A percentile compares a stretch with the other conserved stretches of the same genome.
These are phyloP conservation scores for Cyprinodon tularosa DNA, from an alignment of 2,113 vertebrate genomes.

Conservation along the genomic window DNA sequence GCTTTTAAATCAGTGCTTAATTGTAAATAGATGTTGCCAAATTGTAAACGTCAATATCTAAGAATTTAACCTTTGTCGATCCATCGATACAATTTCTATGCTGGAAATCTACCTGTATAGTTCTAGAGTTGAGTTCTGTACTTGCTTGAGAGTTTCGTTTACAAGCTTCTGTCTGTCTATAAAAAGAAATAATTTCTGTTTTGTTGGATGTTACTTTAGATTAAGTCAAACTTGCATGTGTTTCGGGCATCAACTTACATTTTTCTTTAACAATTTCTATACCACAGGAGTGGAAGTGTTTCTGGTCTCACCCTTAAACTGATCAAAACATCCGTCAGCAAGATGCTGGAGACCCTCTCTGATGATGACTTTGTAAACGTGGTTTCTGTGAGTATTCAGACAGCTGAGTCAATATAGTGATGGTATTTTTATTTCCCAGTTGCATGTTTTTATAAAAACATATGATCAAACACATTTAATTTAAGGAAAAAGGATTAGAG, in stretches of 20 bases:
- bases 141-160: too few relatives aligned
- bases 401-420: not conserved
- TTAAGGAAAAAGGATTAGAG: too few relatives aligned
- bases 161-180: too few relatives aligned
- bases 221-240: not conserved
- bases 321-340: slow-evolving; percentile 89
- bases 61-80: too few relatives aligned
- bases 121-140: too few relatives aligned
- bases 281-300: slow-evolving; percentile 91
- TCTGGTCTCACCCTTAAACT: slow-evolving; percentile 92
- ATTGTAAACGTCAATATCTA: too few relatives aligned
- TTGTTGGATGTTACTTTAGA: not conserved
- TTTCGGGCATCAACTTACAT: not conserved
- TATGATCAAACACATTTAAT: too few relatives aligned
- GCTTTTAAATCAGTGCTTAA: too few relatives aligned
- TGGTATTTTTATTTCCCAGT: not conserved
- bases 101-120: too few relatives aligned
- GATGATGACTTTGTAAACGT: slow-evolving; percentile 97
- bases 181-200: too few relatives aligned
- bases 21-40: too few relatives aligned
- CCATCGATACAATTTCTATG: too few relatives aligned
- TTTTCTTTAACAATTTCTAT: slow-evolving; percentile 4
- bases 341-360: slow-evolving; percentile 95
- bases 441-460: not conserved
- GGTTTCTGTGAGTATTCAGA: slow-evolving; percentile 88